phyloP scores from a whole-genome alignment of 23 tunicate genomes.

The Trididemnum miniatum region DNA sequence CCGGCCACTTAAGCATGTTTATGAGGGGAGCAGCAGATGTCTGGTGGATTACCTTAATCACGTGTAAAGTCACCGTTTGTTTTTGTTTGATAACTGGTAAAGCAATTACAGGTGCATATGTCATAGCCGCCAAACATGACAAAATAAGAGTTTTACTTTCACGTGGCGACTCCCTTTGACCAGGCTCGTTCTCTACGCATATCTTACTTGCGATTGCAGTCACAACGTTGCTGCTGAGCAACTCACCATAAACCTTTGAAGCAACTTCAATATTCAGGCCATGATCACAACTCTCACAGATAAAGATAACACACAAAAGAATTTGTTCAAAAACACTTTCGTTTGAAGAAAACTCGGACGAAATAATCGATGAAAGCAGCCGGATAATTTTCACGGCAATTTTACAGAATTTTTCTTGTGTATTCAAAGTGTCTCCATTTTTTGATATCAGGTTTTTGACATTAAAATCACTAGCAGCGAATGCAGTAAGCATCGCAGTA shows the following conservation, averaged over 20 bases:
- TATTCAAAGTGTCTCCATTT: background rate
- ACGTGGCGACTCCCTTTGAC: background rate
- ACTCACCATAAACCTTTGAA: conserved; percentile 37
- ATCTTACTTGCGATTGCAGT: conserved; percentile 29
- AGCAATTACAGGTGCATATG: conserved; percentile 73
- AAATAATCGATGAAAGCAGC: conserved; percentile 21
- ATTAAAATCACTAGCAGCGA: conserved; percentile 80
- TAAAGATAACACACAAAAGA: conserved; percentile 62
- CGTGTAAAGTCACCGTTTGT: conserved; percentile 4
- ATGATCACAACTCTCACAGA: conserved; percentile 86
- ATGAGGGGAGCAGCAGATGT: background rate
- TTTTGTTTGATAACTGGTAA: conserved; percentile 41
- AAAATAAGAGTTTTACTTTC: conserved; percentile 40
- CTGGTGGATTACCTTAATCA: conserved; percentile 14
- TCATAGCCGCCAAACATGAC: conserved; percentile 63
- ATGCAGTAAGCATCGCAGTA: conserved; percentile 59
- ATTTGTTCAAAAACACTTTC: conserved; percentile 46
- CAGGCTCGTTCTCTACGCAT: background rate
- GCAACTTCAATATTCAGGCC: conserved; percentile 45
- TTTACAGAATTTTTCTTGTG: conserved; percentile 38
- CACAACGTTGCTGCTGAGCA: conserved; percentile 27
- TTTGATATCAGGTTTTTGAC: conserved; percentile 39
- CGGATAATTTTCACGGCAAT: conserved; percentile 32
- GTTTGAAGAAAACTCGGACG: conserved; percentile 25
- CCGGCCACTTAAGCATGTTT: conserved; percentile 4